These are phyloP conservation scores for Phyllotreta cruciferae DNA, from an alignment of 2,888 invertebrate genomes.

Conservation along the genomic window DNA sequence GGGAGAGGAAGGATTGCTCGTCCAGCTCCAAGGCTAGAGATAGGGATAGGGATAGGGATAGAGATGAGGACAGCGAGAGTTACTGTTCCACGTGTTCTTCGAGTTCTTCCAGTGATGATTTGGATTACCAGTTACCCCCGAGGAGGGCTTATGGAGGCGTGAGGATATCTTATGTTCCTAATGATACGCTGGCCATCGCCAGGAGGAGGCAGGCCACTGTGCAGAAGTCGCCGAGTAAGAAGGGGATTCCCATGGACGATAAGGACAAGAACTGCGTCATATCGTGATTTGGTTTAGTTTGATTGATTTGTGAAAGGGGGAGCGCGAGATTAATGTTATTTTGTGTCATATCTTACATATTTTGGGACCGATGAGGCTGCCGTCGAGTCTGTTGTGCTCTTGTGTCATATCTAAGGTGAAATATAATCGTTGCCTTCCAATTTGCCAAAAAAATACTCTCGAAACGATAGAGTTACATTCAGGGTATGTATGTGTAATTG, in stretches of 20 bases:
- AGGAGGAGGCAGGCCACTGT: conserved; percentile 67
- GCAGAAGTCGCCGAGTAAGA: conserved; percentile 56
- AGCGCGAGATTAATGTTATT: background rate
- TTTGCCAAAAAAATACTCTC: conserved; percentile 30
- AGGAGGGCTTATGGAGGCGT: conserved; percentile 86
- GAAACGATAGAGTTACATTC: conserved; percentile 45
- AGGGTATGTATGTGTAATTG: conserved; percentile 37
- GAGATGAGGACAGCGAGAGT: conserved; percentile 74
- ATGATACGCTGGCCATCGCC: conserved; percentile 86
- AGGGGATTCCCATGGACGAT: conserved; percentile 59
- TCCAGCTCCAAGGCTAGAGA: conserved; percentile 36
- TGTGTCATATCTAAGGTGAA: conserved; percentile 5
- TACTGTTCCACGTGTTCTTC: conserved; percentile 91
- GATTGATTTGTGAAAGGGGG: too few relatives aligned
- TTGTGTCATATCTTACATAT: background rate
- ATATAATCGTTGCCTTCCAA: conserved; percentile 33
- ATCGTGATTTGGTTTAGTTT: conserved; percentile 72
- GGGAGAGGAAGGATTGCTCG: conserved; percentile 43
- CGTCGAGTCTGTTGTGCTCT: background rate
- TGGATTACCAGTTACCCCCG: conserved; percentile 85
- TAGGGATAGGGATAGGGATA: conserved; percentile 33
- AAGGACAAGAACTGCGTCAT: conserved; percentile 86
- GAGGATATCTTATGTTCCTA: conserved; percentile 90
- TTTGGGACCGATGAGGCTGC: conserved; percentile 1
- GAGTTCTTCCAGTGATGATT: conserved; percentile 85